Conservation (phyloP, 2,888 invertebrate genomes). For the Cheilosia vulpina region DNA sequence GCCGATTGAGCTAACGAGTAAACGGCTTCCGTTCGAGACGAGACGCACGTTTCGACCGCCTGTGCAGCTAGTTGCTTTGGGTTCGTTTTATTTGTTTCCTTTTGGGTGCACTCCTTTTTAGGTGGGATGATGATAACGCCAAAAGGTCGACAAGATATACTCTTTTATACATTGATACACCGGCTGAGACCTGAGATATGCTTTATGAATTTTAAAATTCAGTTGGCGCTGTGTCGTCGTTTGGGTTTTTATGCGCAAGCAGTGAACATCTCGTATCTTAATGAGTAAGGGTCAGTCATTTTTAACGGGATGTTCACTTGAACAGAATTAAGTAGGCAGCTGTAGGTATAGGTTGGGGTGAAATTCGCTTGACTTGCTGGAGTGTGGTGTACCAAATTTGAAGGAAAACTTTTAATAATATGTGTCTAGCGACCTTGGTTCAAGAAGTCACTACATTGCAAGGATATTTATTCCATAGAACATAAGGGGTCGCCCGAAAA, state of each 20-base stretch:
- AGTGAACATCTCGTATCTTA: conserved; percentile 40
- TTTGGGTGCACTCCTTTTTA: conserved; percentile 69
- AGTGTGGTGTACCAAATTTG: no score
- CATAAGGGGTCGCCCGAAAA: no score
- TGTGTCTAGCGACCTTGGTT: no score
- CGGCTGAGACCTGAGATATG: conserved; percentile 28
- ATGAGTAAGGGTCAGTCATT: conserved; percentile 27
- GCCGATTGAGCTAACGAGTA: conserved; percentile 40
- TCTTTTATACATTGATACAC: conserved; percentile 12
- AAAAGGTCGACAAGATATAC: conserved; percentile 61
- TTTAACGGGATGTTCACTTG: conserved; percentile 39
- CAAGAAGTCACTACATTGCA: no score
- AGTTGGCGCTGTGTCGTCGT: conserved; percentile 44
- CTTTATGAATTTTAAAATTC: conserved; percentile 64
- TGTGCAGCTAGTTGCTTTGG: conserved; percentile 6
- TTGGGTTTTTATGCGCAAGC: conserved; percentile 4
- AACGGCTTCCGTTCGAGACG: conserved; percentile 68
- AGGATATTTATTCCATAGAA: no score
- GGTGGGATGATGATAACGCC: conserved; percentile 70
- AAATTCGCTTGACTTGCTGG: no score
- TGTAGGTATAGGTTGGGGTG: no score
- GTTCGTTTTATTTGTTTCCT: conserved; percentile 37
- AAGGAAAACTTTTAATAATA: no score
- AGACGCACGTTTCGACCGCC: conserved; percentile 56
- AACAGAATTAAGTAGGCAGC: conserved; percentile 16